Evolutionary conservation across 2,888 invertebrate species (phyloP).

Genomic region (Hyppa rectilinea): DNA sequence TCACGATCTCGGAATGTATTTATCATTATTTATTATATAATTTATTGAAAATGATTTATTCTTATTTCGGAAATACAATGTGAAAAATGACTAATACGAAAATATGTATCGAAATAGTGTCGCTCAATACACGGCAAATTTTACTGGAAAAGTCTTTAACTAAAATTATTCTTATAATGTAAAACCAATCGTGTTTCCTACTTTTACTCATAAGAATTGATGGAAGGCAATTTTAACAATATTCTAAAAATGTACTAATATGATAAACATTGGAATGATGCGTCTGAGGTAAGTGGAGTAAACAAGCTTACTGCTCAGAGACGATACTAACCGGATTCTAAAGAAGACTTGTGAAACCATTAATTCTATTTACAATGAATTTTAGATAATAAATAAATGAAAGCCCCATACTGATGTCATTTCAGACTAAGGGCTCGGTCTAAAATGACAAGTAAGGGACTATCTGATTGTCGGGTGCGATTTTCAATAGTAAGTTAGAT

Average conservation of each 20-base stretch:
- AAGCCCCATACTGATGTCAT: not conserved
- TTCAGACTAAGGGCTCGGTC: no score
- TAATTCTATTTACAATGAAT: constrained; percentile 7
- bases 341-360: constrained; percentile 38
- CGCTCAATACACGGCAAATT: constrained; percentile 21
- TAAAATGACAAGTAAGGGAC: no score
- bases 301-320: constrained; percentile 3
- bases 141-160: not conserved
- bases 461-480: not conserved
- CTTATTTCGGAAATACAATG: constrained; percentile 13
- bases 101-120: constrained; percentile 30
- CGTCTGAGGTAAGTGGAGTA: not conserved
- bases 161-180: not conserved
- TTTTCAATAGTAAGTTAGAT: constrained; percentile 12
- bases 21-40: constrained; percentile 67
- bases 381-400: constrained; percentile 7
- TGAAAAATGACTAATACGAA: constrained; percentile 19
- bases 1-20: constrained; percentile 69
- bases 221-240: constrained; percentile 8
- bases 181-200: constrained; percentile 15
- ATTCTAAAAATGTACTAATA: not conserved
- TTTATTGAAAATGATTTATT: constrained; percentile 65
- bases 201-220: not conserved
- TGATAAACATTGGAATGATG: not conserved
- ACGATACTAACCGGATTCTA: constrained; percentile 3